A percentile compares a stretch with the other conserved stretches of the same genome.
Evolutionary conservation across 1,140 invertebrate species (phyloP).

Genomic region (Manduca sexta): DNA sequence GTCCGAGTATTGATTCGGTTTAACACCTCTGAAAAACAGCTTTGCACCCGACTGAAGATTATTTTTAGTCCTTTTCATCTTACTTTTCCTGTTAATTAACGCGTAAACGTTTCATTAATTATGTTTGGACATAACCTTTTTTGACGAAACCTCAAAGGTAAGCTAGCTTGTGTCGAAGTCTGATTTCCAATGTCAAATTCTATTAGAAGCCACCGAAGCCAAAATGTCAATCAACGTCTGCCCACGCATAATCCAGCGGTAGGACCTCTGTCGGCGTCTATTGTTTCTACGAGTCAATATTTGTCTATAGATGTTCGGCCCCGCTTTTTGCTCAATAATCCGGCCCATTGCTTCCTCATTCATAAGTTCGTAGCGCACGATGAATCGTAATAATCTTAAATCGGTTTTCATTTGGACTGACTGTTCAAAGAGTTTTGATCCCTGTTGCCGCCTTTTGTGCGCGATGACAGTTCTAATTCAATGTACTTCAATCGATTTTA

Average conservation of each 20-base stretch:
- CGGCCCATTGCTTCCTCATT: constrained; percentile 45
- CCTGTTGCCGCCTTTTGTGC: constrained; percentile 37
- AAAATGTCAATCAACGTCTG: constrained; percentile 38
- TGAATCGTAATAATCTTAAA: constrained; percentile 69
- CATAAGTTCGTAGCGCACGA: constrained; percentile 37
- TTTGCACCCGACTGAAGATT: constrained; percentile 62
- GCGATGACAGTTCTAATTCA: constrained; percentile 39
- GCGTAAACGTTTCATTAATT: constrained; percentile 31
- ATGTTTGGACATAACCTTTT: neutral
- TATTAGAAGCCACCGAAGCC: constrained; percentile 7
- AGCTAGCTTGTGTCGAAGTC: neutral
- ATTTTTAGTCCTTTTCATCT: constrained; percentile 70
- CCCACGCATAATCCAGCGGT: constrained; percentile 35
- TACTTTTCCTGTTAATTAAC: constrained; percentile 57
- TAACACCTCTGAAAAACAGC: constrained; percentile 68
- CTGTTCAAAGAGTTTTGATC: constrained; percentile 46
- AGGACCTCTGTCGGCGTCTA: constrained; percentile 30
- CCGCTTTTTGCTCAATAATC: constrained; percentile 57
- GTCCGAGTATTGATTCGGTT: constrained; percentile 59
- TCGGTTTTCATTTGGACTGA: constrained; percentile 55
- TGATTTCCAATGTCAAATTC: constrained; percentile 2
- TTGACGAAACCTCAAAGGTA: neutral
- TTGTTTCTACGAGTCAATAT: constrained; percentile 70
- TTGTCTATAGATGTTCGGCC: constrained; percentile 54
- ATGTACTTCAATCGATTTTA: constrained; percentile 18